A percentile compares a stretch with the other conserved stretches of the same genome.
Conservation (phyloP, 1,140 invertebrate genomes). For the Drosophila jambulina region DNA sequence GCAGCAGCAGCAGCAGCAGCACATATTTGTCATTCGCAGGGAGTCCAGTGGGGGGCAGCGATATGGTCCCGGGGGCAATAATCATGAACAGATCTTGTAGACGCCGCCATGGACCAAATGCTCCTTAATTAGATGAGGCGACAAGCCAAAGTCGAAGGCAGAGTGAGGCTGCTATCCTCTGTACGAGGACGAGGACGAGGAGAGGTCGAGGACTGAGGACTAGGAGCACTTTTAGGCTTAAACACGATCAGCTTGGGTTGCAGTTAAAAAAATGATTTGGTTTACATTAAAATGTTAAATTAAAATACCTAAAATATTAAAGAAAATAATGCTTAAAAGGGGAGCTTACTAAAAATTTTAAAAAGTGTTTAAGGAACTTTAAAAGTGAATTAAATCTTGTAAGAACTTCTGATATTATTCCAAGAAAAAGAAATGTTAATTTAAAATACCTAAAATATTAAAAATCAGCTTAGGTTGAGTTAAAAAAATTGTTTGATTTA, state of each 20-base stretch:
- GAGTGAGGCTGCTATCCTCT: neutral
- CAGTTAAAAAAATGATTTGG: neutral
- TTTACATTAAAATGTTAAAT: neutral
- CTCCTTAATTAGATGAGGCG: constrained; percentile 83
- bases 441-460: no score
- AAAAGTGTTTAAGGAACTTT: neutral
- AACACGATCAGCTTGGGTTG: constrained; percentile 38
- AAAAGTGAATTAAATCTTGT: neutral
- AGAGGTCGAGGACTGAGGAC: no score
- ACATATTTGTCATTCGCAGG: constrained; percentile 81
- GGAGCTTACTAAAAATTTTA: neutral
- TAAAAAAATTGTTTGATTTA: neutral
- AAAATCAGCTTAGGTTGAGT: constrained; percentile 13
- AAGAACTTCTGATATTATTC: neutral
- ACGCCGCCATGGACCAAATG: constrained; percentile 62
- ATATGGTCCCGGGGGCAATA: constrained; percentile 72
- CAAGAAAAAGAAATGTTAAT: no score
- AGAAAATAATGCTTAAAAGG: neutral
- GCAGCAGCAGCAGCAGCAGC: constrained; percentile 48
- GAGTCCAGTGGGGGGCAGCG: constrained; percentile 34
- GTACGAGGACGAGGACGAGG: constrained; percentile 3
- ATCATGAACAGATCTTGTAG: constrained; percentile 78
- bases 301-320: neutral
- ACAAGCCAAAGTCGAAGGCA: constrained; percentile 49
- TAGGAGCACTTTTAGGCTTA: constrained; percentile 7